phyloP scores from a whole-genome alignment of 2,113 vertebrate genomes.

The Parus major region DNA sequence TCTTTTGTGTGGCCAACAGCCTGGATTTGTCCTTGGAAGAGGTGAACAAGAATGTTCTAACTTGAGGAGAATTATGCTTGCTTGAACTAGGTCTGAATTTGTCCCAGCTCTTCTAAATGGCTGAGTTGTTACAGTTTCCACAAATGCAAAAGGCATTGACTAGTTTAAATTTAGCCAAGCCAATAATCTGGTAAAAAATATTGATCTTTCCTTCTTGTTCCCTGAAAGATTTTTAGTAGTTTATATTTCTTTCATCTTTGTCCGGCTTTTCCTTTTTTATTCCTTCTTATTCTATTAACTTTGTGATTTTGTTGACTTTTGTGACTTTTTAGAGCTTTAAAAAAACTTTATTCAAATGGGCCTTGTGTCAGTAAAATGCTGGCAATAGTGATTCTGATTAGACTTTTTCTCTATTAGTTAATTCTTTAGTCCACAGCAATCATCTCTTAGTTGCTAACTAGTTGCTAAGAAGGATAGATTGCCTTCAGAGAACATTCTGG shows the following conservation, averaged over 20 bases:
- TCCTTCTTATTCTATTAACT: background rate
- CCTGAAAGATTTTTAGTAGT: constrained; percentile 26
- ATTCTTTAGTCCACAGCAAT: constrained; percentile 38
- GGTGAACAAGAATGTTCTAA: background rate
- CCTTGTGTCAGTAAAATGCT: constrained; percentile 22
- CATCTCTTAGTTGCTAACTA: constrained; percentile 35
- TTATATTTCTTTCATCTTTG: constrained; percentile 26
- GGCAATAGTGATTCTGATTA: constrained; percentile 23
- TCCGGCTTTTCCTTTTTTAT: background rate
- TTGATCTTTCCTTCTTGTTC: background rate
- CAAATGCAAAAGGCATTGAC: background rate
- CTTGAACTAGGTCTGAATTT: background rate
- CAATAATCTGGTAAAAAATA: background rate
- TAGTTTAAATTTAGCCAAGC: background rate
- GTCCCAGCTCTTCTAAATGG: background rate
- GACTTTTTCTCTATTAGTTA: constrained; percentile 50
- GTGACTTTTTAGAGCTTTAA: background rate
- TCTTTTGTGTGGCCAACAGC: background rate
- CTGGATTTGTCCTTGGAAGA: background rate
- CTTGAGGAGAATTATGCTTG: background rate
- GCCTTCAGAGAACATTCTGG: constrained; percentile 46
- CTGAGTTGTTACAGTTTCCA: background rate
- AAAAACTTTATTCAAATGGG: background rate
- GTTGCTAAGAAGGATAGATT: constrained; percentile 22
- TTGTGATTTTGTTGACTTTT: background rate